Evolutionary conservation across 2,797 vertebrate genomes (phyloP), one percentile per base, ranked within the genome.

Genomic region (Babyrousa celebensis): DNA sequence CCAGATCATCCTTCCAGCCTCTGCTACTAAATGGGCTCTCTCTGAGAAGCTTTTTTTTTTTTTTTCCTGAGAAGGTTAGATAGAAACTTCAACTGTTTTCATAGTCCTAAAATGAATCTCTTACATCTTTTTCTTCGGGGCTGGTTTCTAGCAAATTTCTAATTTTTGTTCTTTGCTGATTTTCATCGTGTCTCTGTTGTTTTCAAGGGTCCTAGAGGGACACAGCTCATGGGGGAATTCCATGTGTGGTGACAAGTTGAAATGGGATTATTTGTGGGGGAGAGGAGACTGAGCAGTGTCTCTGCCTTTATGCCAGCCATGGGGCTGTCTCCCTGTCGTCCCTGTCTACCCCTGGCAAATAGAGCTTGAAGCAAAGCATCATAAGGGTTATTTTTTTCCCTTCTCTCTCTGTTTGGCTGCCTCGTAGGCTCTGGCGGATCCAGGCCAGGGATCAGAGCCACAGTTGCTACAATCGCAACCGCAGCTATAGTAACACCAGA

Each of bases 261-360:
- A 52, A 40, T 67, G 63, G 16, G 52, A 43, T 12, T 15, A 0
- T 82, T 14, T 74, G 48, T 1, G 27, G 36, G 63, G 21, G 15
- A 78, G 4, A 5, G 18, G 23, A 60, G 27, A 36, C 36, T 17
- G 12, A 43, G 36, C 23, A 25, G 1, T 18, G 21, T 70, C 9
- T 23, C 68, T 27, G 68, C 58, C 7, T 21, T 60, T 12, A 1
- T 9, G 3, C 6, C 18, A 9, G 2, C 1, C 36, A 1, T 2
- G 2, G 14, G 1, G 10, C 43, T 6, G 2, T 11, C 3, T 17
- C 12, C 36, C 3, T 36, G 36, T 36, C 36, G 36, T 36, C 36
- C 36, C 36, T 36, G 36, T 36, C 36, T 3, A 36, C 36, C 36
- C 36, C 3, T 3, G 11, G 72, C 67, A 21, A 52, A 17, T 12